Percentiles rank a stretch among this genome's conserved stretches.
Conservation (phyloP, 2,113 vertebrate species). For the Calidris pugnax region DNA sequence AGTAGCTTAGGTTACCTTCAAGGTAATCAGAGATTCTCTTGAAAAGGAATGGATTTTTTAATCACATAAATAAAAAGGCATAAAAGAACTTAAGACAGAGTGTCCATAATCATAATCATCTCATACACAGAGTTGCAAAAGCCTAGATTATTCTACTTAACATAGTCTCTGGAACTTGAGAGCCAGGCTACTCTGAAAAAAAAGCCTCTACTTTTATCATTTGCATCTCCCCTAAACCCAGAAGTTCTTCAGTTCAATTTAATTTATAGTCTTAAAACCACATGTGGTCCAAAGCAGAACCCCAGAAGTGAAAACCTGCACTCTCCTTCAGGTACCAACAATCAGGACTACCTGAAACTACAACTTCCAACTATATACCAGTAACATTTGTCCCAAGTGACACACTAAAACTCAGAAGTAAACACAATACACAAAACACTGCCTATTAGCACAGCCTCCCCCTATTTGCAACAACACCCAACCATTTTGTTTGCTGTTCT, state of each 20-base stretch:
- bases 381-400: background rate
- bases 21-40: background rate
- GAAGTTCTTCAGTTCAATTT: background rate
- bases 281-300: background rate
- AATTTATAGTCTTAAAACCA: background rate
- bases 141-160: background rate
- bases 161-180: background rate
- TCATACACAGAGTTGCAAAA: background rate
- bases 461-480: background rate
- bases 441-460: background rate
- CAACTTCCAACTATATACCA: background rate
- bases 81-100: background rate
- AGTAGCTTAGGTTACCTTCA: background rate
- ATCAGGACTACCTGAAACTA: background rate
- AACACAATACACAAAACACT: background rate
- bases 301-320: background rate
- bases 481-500: slow-evolving; percentile 1
- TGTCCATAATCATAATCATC: background rate
- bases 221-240: background rate
- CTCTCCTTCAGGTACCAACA: background rate
- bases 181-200: background rate
- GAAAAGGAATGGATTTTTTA: background rate
- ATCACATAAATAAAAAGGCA: background rate
- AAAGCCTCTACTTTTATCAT: background rate
- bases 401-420: background rate